Conservation (phyloP, 2,797 vertebrate genomes). For the Cichlasoma orientale region DNA sequence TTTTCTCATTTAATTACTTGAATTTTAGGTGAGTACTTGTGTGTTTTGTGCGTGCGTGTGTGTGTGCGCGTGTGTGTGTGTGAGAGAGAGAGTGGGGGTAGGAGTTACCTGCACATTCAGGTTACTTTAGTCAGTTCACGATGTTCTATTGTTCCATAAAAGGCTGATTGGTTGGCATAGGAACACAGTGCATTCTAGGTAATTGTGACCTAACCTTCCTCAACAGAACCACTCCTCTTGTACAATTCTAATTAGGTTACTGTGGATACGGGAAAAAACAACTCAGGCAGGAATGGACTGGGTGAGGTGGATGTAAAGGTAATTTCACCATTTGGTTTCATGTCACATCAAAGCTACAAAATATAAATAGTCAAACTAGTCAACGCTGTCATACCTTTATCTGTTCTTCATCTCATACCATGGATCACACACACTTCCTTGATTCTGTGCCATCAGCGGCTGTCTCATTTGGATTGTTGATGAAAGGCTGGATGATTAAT, state of each 20-base stretch:
- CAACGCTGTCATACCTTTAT: constrained; percentile 14
- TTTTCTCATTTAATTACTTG: background rate
- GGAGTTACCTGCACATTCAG: background rate
- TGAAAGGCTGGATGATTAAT: constrained; percentile 33
- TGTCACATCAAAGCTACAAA: constrained; percentile 21
- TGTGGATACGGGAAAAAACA: constrained; percentile 71
- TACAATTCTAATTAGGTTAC: constrained; percentile 74
- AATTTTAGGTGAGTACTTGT: background rate
- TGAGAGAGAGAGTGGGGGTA: background rate
- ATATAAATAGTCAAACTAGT: background rate
- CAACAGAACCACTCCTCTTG: constrained; percentile 58
- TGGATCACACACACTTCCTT: background rate
- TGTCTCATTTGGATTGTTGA: constrained; percentile 10
- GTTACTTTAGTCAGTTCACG: constrained; percentile 9
- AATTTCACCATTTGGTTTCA: constrained; percentile 51
- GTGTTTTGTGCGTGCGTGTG: background rate
- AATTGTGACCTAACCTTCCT: constrained; percentile 50
- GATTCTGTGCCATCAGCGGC: constrained; percentile 20
- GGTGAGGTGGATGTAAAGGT: constrained; percentile 74
- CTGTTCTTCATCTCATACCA: constrained; percentile 32
- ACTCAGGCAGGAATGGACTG: constrained; percentile 71
- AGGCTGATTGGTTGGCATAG: constrained; percentile 32
- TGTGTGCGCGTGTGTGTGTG: background rate
- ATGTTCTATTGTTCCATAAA: constrained; percentile 22
- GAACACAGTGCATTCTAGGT: constrained; percentile 34